Base-by-base conservation (phyloP, 2,113 vertebrate genomes). In the Myrmecophaga tridactyla region DNA sequence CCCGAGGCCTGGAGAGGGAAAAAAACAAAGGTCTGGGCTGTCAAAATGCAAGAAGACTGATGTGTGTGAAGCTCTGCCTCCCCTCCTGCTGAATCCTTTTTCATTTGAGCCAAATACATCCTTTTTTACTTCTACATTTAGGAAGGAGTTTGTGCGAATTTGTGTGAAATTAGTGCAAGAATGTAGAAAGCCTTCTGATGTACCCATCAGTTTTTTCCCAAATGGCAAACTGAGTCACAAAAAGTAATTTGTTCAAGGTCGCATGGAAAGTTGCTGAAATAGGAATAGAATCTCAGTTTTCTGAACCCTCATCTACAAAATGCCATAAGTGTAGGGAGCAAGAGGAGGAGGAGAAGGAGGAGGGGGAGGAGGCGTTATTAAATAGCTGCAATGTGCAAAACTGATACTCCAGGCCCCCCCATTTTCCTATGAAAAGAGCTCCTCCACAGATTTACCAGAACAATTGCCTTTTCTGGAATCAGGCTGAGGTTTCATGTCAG, bases 401-500 rank as follows among this genome's bases (percentile, higher is more conserved):
- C n/a, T 78, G 14, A 17, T 60, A 58, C 76, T 84, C 53, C 8
- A 9, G 31, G 46, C 31, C 13, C 46, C n/a, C 81, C 6, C 3
- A 15, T 67, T 78, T 92, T 94, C 31, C 15, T 20, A 46, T 41
- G 43, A 70, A 75, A 93, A 73, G 73, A 86, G 41, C 75, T 85
- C n/a, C 81, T 94, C 67, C 65, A 76, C 63, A 69, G 94, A 84
- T 87, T 82, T 73, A n/a, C 81, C 62, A 85, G 48, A 53, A 43
- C 65, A 73, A 56, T 17, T 4, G 17, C 21, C 70, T 93, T 94
- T 77, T 72, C 73, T 53, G 21, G 72, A 88, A 48, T 58, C 43
- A 23, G 15, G 31, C n/a, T 77, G 48, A 84, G 80, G 67, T 88
- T 89, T 92, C 41, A 1, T 36, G 39, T 90, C 56, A 92, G 89